Percentiles rank a stretch among this genome's conserved stretches.
These are phyloP conservation scores for Chironomus tepperi DNA, from an alignment of 1,140 invertebrate species.

Conservation along the genomic window DNA sequence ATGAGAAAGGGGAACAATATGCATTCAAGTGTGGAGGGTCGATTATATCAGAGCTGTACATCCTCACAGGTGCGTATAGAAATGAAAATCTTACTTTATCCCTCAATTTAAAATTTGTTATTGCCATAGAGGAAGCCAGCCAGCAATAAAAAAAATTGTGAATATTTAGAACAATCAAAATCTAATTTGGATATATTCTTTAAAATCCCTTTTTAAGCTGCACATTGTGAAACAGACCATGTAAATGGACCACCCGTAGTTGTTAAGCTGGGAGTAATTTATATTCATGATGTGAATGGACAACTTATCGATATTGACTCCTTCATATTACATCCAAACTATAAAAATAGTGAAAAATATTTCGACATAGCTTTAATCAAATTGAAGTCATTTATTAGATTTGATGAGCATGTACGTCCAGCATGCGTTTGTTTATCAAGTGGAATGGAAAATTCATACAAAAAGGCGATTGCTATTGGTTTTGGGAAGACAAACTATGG, in stretches of 20 bases:
- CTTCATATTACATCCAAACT: slow-evolving; percentile 32
- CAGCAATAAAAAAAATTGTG: too few species aligned
- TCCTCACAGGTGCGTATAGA: slow-evolving; percentile 38
- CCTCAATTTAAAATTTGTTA: too few species aligned
- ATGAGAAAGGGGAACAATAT: not conserved
- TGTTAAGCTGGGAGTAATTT: slow-evolving; percentile 12
- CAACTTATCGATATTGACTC: slow-evolving; percentile 10
- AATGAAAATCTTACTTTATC: not conserved
- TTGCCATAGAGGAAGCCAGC: not conserved
- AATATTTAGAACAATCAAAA: slow-evolving; percentile 1
- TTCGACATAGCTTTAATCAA: slow-evolving; percentile 35
- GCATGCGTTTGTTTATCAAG: slow-evolving; percentile 29
- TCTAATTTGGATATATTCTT: slow-evolving; percentile 3
- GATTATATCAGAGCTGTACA: slow-evolving; percentile 35
- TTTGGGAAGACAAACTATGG: slow-evolving; percentile 15
- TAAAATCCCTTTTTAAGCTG: not conserved
- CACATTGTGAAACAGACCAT: slow-evolving; percentile 3
- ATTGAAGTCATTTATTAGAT: slow-evolving; percentile 30
- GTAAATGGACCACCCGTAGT: not conserved
- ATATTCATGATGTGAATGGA: not conserved
- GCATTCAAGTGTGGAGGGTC: slow-evolving; percentile 33
- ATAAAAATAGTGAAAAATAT: slow-evolving; percentile 30
- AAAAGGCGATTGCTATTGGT: not conserved
- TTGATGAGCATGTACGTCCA: slow-evolving; percentile 35
- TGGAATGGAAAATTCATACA: not conserved